Percentiles rank a stretch among this genome's conserved stretches.
These are phyloP conservation scores for Bubo scandiacus DNA, from an alignment of 2,113 vertebrate genomes.

Conservation along the genomic window DNA sequence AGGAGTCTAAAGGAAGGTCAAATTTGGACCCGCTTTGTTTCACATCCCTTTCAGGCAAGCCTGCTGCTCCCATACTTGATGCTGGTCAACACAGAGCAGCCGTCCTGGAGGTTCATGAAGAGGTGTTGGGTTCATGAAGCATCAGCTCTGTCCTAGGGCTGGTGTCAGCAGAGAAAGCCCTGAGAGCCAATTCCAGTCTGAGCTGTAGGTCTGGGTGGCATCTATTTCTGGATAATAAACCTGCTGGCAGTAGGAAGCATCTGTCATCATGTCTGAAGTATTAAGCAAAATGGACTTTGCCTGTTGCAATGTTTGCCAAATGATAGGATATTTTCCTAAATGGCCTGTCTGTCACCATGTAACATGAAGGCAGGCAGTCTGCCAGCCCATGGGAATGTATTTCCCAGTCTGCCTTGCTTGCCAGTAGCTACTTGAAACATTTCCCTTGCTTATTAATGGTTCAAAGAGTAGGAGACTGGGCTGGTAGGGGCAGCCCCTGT, in stretches of 20 bases:
- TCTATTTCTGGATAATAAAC: slow-evolving; percentile 29
- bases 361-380: neutral
- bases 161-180: neutral
- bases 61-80: neutral
- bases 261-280: neutral
- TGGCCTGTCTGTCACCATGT: neutral
- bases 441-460: neutral
- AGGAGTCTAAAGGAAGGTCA: neutral
- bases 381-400: neutral
- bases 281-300: slow-evolving; percentile 1
- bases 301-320: slow-evolving; percentile 2
- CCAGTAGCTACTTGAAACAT: neutral
- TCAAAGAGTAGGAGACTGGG: neutral
- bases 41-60: neutral
- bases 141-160: neutral
- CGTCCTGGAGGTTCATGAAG: neutral
- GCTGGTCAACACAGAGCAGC: neutral
- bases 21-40: neutral
- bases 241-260: neutral
- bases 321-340: slow-evolving; percentile 9
- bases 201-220: neutral
- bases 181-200: neutral
- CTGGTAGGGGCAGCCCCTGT: neutral
- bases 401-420: slow-evolving; percentile 10
- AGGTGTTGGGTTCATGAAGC: neutral